Evolutionary conservation across 2,888 invertebrate genomes (phyloP).

Genomic region (Limnephilus lunatus): DNA sequence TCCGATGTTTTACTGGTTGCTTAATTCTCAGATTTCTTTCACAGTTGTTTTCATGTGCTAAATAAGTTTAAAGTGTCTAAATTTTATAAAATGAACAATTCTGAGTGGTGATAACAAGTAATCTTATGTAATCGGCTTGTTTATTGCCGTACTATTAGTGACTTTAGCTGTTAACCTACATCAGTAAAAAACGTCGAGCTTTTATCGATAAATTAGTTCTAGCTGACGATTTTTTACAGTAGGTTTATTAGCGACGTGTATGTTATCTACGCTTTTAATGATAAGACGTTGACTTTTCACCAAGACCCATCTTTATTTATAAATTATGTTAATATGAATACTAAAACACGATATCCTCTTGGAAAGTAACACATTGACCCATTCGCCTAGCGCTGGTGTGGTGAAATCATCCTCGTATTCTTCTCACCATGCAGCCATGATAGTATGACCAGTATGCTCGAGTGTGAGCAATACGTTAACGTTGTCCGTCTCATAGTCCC

Average conservation of each 20-base stretch:
- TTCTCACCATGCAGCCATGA: background rate
- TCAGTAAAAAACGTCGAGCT: background rate
- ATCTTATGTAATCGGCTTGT: background rate
- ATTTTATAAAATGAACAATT: background rate
- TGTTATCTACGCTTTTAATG: background rate
- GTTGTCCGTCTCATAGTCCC: constrained; percentile 54
- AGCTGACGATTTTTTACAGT: background rate
- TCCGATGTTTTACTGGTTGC: background rate
- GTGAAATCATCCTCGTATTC: background rate
- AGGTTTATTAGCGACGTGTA: background rate
- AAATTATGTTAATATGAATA: background rate
- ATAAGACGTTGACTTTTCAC: background rate
- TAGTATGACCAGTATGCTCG: constrained; percentile 50
- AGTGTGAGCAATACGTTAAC: constrained; percentile 58
- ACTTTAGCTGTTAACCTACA: background rate
- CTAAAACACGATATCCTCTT: background rate
- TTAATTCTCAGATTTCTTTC: background rate
- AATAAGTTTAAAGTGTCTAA: background rate
- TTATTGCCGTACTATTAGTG: background rate
- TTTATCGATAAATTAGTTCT: background rate
- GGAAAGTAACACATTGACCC: background rate
- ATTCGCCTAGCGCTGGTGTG: background rate
- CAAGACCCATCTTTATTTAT: background rate
- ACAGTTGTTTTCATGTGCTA: background rate
- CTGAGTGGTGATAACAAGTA: background rate